Percentiles rank a stretch among this genome's conserved stretches.
phyloP scores from a whole-genome alignment of 2,113 vertebrate species.

The Ciconia boyciana region DNA sequence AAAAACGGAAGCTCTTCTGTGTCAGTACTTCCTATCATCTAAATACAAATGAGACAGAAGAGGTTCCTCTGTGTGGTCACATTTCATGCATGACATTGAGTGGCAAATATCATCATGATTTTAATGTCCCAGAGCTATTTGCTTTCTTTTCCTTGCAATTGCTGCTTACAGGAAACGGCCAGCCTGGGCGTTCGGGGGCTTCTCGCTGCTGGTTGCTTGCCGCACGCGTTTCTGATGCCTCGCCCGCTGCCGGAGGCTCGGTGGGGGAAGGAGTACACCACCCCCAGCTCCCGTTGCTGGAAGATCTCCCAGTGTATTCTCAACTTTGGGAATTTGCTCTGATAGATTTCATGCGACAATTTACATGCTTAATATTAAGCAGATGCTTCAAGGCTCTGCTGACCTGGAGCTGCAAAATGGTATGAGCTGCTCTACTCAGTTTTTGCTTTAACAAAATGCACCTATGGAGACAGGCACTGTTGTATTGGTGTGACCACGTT shows the following conservation, averaged over 20 bases:
- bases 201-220: fast-evolving
- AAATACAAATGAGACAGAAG: not conserved
- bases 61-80: not conserved
- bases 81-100: not conserved
- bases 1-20: not conserved
- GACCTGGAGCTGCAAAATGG: not conserved
- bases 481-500: not conserved
- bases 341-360: not conserved
- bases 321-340: not conserved
- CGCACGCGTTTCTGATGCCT: fast-evolving
- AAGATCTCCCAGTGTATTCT: not conserved
- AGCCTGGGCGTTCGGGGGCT: not conserved
- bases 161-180: not conserved
- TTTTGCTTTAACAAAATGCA: not conserved
- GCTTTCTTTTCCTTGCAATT: not conserved
- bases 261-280: not conserved
- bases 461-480: fast-evolving
- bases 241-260: fast-evolving
- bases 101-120: not conserved
- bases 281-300: not conserved
- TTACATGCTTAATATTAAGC: conserved; percentile 37
- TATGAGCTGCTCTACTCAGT: not conserved
- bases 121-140: not conserved
- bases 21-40: not conserved
- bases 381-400: not conserved